Conservation (phyloP, 2,113 vertebrate species). For the Malurus alboscapulatus region DNA sequence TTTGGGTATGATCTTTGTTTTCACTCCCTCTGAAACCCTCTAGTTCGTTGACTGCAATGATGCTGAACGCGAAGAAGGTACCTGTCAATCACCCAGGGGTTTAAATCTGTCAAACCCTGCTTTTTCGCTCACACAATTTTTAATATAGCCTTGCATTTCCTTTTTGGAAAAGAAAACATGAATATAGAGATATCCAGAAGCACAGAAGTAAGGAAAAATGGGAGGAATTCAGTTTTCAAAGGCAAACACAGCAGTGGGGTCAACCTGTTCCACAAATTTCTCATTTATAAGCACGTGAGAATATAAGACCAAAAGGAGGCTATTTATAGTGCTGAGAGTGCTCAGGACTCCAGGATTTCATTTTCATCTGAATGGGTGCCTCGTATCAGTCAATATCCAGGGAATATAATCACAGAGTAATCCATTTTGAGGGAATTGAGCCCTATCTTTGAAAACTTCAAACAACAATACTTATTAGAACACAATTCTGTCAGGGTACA, state of each 20-base stretch:
- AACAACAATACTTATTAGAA: conserved; percentile 22
- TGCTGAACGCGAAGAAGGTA: not conserved
- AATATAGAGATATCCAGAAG: not conserved
- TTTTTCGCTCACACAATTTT: not conserved
- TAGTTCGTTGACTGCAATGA: not conserved
- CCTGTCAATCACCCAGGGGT: not conserved
- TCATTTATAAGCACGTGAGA: not conserved
- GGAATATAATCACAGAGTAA: not conserved
- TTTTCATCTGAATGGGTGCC: not conserved
- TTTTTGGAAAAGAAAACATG: not conserved
- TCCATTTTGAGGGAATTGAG: not conserved
- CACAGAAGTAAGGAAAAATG: not conserved
- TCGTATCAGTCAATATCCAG: not conserved
- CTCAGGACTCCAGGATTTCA: not conserved
- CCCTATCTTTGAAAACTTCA: not conserved
- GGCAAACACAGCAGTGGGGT: not conserved
- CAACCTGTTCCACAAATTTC: not conserved
- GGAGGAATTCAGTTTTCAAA: not conserved
- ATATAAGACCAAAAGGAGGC: not conserved
- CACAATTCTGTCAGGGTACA: not conserved
- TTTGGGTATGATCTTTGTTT: conserved; percentile 31
- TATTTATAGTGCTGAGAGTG: not conserved
- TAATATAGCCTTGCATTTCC: not conserved
- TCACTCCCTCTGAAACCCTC: not conserved
- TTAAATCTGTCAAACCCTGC: not conserved